phyloP scores from a whole-genome alignment of 2,797 vertebrate species.

The Manis pentadactyla region DNA sequence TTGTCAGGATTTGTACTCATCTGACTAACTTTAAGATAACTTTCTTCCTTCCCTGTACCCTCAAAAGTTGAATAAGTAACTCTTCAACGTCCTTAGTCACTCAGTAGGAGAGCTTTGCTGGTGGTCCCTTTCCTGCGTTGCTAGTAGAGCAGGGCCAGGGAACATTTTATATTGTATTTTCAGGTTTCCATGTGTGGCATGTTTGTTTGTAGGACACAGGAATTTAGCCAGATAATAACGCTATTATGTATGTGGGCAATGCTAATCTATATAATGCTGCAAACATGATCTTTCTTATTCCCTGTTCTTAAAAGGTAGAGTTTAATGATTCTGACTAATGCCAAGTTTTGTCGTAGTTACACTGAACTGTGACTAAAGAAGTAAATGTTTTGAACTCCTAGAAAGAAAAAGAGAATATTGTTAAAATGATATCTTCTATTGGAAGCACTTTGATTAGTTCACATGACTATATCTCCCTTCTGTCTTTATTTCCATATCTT shows the following conservation, averaged over 20 bases:
- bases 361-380: background rate
- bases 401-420: background rate
- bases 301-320: background rate
- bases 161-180: background rate
- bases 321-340: background rate
- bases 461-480: background rate
- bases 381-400: slow-evolving; percentile 35
- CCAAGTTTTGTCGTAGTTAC: background rate
- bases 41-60: background rate
- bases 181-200: background rate
- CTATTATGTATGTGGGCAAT: background rate
- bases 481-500: background rate
- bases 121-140: background rate
- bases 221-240: background rate
- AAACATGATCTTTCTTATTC: background rate
- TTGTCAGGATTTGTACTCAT: background rate
- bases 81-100: background rate
- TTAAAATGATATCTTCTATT: background rate
- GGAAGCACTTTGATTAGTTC: background rate
- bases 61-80: background rate
- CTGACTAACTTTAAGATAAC: background rate
- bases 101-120: background rate
- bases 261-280: background rate
- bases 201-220: background rate
- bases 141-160: background rate